Base-by-base conservation (phyloP, 2,888 invertebrate genomes). In the Portevinia maculata region DNA sequence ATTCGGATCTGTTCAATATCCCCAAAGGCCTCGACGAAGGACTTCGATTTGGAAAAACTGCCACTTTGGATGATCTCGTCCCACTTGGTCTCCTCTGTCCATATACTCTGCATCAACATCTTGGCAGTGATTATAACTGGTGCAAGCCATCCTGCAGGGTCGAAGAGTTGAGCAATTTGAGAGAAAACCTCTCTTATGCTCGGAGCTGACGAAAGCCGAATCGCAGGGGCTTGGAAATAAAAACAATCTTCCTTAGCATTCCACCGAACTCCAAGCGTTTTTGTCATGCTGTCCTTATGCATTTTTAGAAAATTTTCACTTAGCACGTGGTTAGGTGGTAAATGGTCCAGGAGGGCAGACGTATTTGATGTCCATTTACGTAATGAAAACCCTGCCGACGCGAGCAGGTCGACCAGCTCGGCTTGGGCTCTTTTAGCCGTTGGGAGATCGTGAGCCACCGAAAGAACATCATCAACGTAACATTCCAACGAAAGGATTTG, bases 121-220 rank as follows among this genome's bases (percentile, higher is more conserved):
- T 24, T 24, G 24, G 24, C 24, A 3, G 5, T 5, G 5, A 24
- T 24, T 2, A 24, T 24, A 5, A 48, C 48, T 17, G 13, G 57
- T 57, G 55, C 46, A 32, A 53, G 17, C 34, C 34, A 34, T n/a
- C 34, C n/a, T 1, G 34, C 34, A 15, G 15, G 37, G 15, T 37
- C 37, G 37, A 37, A 37, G 13, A 37, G 37, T 6, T 37, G 15
- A 15, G 37, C 37, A 37, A 37, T 37, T 15, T n/a, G 37, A 15
- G 37, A 37, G 13, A 37, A 37, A 37, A 37, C 15, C 37, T 37
- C 37, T 13, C 37, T n/a, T n/a, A 13, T 37, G n/a, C n/a, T n/a
- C n/a, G n/a, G n/a, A n/a, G n/a, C n/a, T n/a, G n/a, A n/a, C n/a
- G 37, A 37, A 5, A 37, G n/a, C 13, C 5, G 37, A 37, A 37